These are phyloP conservation scores for Hecatera dysodea DNA, from an alignment of 2,888 invertebrate genomes.

Conservation along the genomic window DNA sequence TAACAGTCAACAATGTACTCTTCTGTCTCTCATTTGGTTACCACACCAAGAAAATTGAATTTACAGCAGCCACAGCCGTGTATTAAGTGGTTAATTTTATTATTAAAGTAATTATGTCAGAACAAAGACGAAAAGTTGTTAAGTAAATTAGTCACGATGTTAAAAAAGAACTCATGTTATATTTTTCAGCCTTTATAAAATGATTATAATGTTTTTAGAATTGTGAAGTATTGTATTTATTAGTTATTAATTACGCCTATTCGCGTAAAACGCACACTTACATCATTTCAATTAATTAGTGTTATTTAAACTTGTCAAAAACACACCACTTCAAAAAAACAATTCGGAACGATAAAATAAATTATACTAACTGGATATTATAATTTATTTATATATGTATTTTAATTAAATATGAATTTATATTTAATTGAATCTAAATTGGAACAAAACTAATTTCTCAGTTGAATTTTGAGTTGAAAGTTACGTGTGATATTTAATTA, in stretches of 20 bases:
- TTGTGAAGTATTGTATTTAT: not conserved
- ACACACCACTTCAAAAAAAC: constrained; percentile 23
- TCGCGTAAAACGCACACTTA: constrained; percentile 3
- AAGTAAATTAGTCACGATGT: not conserved
- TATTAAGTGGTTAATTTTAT: not conserved
- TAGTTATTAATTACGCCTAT: not conserved
- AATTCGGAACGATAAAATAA: constrained; percentile 1
- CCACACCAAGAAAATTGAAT: not conserved
- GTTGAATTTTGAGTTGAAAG: constrained; percentile 4
- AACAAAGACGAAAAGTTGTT: not conserved
- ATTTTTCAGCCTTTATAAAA: not conserved
- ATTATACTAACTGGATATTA: constrained; percentile 8
- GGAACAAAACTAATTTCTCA: not conserved
- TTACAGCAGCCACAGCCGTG: not conserved
- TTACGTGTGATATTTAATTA: not conserved
- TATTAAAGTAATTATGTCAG: not conserved
- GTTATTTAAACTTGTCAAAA: constrained; percentile 8
- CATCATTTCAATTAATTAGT: not conserved
- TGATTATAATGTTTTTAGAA: not conserved
- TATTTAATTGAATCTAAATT: constrained; percentile 8
- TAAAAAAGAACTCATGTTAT: not conserved
- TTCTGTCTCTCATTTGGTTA: not conserved
- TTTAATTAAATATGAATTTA: not conserved
- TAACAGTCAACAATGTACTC: not conserved
- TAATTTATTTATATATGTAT: no score